phyloP scores from a whole-genome alignment of 2,797 vertebrate species.

The Glossophaga mutica region DNA sequence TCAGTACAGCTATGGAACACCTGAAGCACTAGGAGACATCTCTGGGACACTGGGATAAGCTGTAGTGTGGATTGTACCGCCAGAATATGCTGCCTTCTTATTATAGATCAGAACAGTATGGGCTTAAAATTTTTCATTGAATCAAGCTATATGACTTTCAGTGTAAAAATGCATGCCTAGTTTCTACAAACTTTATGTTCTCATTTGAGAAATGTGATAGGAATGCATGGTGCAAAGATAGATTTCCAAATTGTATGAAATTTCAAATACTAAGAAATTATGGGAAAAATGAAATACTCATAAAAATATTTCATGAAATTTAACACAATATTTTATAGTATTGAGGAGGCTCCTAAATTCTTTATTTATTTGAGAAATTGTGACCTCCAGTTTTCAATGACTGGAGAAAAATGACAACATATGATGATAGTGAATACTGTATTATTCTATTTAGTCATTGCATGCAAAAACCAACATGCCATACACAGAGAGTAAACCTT shows the following conservation, averaged over 20 bases:
- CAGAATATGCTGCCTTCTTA: not conserved
- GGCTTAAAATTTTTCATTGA: not conserved
- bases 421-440: not conserved
- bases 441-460: not conserved
- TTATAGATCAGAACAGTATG: not conserved
- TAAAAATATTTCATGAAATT: not conserved
- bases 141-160: not conserved
- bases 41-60: not conserved
- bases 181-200: not conserved
- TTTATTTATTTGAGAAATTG: not conserved
- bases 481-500: not conserved
- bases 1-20: not conserved
- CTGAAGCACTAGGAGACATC: not conserved
- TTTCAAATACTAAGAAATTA: not conserved
- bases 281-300: not conserved
- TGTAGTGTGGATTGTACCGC: not conserved
- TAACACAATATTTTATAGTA: not conserved
- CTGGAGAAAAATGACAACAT: not conserved
- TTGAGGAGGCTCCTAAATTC: not conserved
- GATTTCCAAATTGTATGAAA: not conserved
- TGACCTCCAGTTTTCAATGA: not conserved
- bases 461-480: not conserved
- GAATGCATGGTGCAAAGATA: not conserved
- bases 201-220: not conserved
- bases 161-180: not conserved